A percentile compares a stretch with the other conserved stretches of the same genome.
Conservation (phyloP, 2,797 vertebrate species). For the Ctenochaetus hawaiiensis region DNA sequence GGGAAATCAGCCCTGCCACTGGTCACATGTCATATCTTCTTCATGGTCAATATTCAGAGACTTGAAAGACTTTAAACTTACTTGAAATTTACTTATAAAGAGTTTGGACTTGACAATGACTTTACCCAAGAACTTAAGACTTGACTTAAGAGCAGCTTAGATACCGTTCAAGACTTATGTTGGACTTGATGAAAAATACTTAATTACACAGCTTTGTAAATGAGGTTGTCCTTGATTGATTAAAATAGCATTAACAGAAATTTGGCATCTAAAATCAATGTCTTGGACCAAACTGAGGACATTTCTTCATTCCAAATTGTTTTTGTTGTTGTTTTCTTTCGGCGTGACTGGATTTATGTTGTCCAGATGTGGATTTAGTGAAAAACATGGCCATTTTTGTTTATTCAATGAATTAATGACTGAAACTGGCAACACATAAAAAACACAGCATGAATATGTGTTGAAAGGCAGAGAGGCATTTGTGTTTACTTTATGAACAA, state of each 20-base stretch:
- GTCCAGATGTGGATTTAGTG: slow-evolving; percentile 16
- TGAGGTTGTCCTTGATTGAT: no score
- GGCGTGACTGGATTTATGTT: slow-evolving; percentile 11
- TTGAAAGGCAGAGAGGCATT: not conserved
- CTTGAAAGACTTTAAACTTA: no score
- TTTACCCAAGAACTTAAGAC: not conserved
- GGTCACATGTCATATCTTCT: no score
- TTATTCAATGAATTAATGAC: not conserved
- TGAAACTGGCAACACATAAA: slow-evolving; percentile 6
- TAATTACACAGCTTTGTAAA: no score
- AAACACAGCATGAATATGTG: not conserved
- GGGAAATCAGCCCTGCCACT: no score
- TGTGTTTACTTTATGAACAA: not conserved
- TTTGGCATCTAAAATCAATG: not conserved
- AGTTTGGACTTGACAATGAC: not conserved
- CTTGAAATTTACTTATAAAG: not conserved
- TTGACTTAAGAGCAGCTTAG: not conserved
- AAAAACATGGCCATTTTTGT: not conserved
- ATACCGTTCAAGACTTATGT: not conserved
- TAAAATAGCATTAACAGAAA: no score
- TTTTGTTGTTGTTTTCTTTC: slow-evolving; percentile 6
- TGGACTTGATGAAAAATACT: not conserved
- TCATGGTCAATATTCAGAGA: no score
- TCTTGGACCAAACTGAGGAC: not conserved
- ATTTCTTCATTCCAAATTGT: not conserved